Percentiles rank a stretch among this genome's conserved stretches.
These are phyloP conservation scores for Phocides pigmalion DNA, from an alignment of 1,140 invertebrate genomes.

Conservation along the genomic window DNA sequence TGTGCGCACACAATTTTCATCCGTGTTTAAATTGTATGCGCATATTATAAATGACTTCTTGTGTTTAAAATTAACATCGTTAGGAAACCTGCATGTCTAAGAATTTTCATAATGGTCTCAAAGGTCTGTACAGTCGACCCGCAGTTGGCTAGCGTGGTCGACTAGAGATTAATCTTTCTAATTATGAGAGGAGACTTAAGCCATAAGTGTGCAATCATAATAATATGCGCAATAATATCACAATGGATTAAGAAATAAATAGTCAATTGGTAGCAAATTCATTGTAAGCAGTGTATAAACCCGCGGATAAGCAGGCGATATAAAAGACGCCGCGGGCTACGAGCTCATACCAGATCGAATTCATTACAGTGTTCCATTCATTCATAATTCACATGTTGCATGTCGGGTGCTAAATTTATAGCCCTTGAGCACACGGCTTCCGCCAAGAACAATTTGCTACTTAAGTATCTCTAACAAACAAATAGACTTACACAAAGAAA, in stretches of 20 bases:
- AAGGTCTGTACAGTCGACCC: too few relatives aligned
- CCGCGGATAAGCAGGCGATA: conserved; percentile 6
- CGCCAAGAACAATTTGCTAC: conserved; percentile 45
- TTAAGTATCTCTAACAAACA: conserved; percentile 27
- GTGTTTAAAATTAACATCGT: too few relatives aligned
- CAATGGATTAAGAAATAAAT: conserved; percentile 11
- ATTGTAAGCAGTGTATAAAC: conserved; percentile 2
- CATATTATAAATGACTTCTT: too few relatives aligned
- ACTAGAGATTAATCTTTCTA: too few relatives aligned
- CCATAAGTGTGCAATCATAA: too few relatives aligned
- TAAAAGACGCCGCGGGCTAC: conserved; percentile 13
- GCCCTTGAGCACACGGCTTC: conserved; percentile 42
- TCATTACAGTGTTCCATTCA: conserved; percentile 39
- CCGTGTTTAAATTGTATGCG: too few relatives aligned
- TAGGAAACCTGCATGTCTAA: too few relatives aligned
- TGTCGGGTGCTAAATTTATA: conserved; percentile 43
- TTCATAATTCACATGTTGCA: conserved; percentile 38
- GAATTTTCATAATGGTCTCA: too few relatives aligned
- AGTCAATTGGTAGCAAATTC: conserved; percentile 3
- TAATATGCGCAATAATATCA: too few relatives aligned
- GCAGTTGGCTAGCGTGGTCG: too few relatives aligned
- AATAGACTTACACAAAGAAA: conserved; percentile 36
- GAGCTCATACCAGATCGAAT: conserved; percentile 21
- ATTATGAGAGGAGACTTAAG: too few relatives aligned
- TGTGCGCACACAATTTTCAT: too few relatives aligned